phyloP scores from a whole-genome alignment of 2,797 vertebrate genomes.

The Schizopygopsis malacanthus region DNA sequence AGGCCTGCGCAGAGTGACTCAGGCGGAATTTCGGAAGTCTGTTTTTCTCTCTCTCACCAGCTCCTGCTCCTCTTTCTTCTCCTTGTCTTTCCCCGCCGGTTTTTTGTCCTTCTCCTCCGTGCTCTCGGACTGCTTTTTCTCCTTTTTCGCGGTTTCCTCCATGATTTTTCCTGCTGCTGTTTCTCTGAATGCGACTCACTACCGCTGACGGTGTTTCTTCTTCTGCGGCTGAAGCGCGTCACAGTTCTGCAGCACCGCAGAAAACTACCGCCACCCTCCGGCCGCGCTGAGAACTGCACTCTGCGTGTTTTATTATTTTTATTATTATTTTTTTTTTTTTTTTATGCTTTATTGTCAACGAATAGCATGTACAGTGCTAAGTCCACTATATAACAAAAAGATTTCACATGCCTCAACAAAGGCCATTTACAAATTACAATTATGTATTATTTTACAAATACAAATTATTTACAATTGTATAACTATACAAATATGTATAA shows the following conservation, averaged over 20 bases:
- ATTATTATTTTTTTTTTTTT: no score
- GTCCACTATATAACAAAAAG: no score
- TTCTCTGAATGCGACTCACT: conserved; percentile 12
- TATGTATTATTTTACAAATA: no score
- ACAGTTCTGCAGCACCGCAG: not conserved
- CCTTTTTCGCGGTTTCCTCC: conserved; percentile 83
- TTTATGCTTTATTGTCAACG: no score
- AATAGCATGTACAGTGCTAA: no score
- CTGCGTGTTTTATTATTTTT: not conserved
- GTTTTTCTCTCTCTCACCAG: conserved; percentile 68
- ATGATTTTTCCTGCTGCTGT: conserved; percentile 63
- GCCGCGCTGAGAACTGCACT: not conserved
- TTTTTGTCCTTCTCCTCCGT: conserved; percentile 79
- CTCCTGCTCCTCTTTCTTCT: conserved; percentile 84
- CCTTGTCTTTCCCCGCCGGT: conserved; percentile 80
- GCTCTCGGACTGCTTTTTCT: conserved; percentile 78
- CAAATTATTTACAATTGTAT: no score
- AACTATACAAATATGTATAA: not conserved
- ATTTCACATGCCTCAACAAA: not conserved
- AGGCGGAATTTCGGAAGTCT: conserved; percentile 62
- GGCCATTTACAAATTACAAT: no score
- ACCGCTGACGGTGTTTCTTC: conserved; percentile 37
- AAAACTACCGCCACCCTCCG: not conserved
- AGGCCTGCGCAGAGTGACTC: conserved; percentile 76
- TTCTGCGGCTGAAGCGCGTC: not conserved